These are phyloP conservation scores for Asbolus verrucosus DNA, from an alignment of 1,140 invertebrate species.

Conservation along the genomic window DNA sequence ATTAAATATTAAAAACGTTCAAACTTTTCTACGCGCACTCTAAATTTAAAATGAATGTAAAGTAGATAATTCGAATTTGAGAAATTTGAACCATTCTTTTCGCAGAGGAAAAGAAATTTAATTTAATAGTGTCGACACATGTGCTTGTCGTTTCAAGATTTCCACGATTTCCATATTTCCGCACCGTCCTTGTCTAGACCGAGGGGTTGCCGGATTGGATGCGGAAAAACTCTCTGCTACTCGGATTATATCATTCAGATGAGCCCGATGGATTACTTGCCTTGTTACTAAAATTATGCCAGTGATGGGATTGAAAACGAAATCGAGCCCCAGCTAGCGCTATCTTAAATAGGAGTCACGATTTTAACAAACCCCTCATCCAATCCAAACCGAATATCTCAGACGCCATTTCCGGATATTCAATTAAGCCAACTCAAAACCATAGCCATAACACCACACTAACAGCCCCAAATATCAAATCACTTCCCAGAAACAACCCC, in stretches of 20 bases:
- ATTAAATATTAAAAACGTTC: slow-evolving; percentile 67
- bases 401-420: slow-evolving; percentile 16
- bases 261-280: slow-evolving; percentile 45
- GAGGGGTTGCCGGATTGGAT: slow-evolving; percentile 12
- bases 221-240: slow-evolving; percentile 33
- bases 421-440: slow-evolving; percentile 1
- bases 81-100: slow-evolving; percentile 64
- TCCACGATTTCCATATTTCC: slow-evolving; percentile 61
- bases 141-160: slow-evolving; percentile 64
- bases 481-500: background rate
- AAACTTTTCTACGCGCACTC: slow-evolving; percentile 60
- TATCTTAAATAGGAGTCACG: slow-evolving; percentile 38
- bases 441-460: background rate
- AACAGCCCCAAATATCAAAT: too few relatives aligned
- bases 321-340: slow-evolving; percentile 23
- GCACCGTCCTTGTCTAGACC: slow-evolving; percentile 51
- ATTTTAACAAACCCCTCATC: slow-evolving; percentile 31
- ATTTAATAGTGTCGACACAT: slow-evolving; percentile 65
- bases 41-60: slow-evolving; percentile 66
- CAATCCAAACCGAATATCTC: slow-evolving; percentile 16
- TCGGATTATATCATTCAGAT: slow-evolving; percentile 48
- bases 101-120: slow-evolving; percentile 64
- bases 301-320: slow-evolving; percentile 33
- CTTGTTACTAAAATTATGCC: slow-evolving; percentile 44
- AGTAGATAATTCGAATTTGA: slow-evolving; percentile 66